Evolutionary conservation across 2,113 vertebrate species (phyloP).

Genomic region (Coregonus clupeaformis): DNA sequence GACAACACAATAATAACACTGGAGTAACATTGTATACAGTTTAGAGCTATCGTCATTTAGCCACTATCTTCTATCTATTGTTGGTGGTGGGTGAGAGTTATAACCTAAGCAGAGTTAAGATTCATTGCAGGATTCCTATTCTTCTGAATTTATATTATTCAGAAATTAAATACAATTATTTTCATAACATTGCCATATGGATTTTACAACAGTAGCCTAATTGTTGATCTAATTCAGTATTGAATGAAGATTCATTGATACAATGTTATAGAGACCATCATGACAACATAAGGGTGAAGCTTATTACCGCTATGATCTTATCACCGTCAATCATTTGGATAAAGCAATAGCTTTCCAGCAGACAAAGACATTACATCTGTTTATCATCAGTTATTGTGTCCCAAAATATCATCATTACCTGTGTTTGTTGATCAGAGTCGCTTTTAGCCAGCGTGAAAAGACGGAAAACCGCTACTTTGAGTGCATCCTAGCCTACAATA

Average conservation of each 20-base stretch:
- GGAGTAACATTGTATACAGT: neutral
- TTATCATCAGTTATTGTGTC: neutral
- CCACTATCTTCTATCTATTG: neutral
- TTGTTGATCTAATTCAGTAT: neutral
- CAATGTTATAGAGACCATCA: neutral
- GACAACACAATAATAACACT: too few species aligned
- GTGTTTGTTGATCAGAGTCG: constrained; percentile 32
- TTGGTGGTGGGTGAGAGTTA: neutral
- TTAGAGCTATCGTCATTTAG: neutral
- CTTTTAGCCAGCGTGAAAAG: constrained; percentile 26
- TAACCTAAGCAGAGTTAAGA: neutral
- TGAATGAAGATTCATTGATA: neutral
- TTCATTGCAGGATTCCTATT: too few species aligned
- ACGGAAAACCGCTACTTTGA: constrained; percentile 1
- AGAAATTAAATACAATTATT: neutral
- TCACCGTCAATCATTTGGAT: neutral
- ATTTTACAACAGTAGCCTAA: neutral
- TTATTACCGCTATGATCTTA: neutral
- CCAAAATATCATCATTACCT: constrained; percentile 45
- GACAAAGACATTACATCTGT: neutral
- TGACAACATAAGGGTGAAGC: neutral
- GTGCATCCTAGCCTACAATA: constrained; percentile 7
- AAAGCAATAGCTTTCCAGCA: neutral
- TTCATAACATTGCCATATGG: neutral
- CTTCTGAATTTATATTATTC: too few species aligned